Evolutionary conservation across 2,888 invertebrate genomes (phyloP).

Genomic region (Oscheius myriophilus): DNA sequence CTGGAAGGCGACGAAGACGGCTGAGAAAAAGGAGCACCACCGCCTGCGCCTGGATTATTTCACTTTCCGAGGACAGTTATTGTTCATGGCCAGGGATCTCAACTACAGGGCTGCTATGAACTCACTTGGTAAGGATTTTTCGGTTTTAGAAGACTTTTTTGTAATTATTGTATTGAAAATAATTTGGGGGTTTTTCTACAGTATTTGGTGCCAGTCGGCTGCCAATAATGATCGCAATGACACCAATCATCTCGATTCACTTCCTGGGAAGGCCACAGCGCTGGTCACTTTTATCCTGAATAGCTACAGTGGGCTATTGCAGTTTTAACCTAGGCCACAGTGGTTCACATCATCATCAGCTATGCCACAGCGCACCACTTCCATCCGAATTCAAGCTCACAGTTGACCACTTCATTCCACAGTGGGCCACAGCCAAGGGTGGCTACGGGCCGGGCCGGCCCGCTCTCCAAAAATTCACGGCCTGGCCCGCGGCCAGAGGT

Average conservation of each 20-base stretch:
- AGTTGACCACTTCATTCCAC: no score
- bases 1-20: background rate
- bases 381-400: no score
- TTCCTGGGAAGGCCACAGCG: background rate
- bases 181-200: no score
- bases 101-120: slow-evolving; percentile 3
- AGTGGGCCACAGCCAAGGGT: no score
- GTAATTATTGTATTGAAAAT: no score
- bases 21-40: background rate
- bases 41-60: background rate
- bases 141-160: background rate
- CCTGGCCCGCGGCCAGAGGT: no score
- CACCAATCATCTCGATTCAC: background rate
- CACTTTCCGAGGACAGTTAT: background rate
- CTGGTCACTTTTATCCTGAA: background rate
- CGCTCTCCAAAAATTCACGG: no score
- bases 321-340: no score
- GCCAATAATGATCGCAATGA: background rate
- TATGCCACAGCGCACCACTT: no score
- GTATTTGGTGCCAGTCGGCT: background rate
- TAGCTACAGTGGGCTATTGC: no score
- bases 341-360: no score
- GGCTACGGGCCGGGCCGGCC: no score
- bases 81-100: background rate
- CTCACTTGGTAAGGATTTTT: background rate